Base-by-base conservation (phyloP, 2,113 vertebrate species). In the Fregata magnificens region DNA sequence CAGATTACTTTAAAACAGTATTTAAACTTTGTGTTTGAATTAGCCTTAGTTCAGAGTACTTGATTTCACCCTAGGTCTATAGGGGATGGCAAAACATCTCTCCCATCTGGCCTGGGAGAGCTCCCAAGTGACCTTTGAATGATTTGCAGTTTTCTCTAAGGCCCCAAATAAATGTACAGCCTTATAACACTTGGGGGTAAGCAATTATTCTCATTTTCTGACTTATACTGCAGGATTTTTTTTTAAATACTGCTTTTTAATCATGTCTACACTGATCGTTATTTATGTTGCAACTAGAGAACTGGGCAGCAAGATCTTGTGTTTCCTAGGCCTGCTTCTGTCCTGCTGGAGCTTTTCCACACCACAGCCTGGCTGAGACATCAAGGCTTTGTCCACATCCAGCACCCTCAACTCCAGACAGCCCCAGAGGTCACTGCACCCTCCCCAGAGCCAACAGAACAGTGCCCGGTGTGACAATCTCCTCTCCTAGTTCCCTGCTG, bases 331-430 rank as follows among this genome's bases (percentile, higher is more conserved):
- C 8, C 47, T 76, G 26, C 8, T 73, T 25, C 72, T n/a, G 5
- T 71, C 26, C n/a, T 91, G 20, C 14, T 88, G 58, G 61, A 78
- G 22, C 7, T 72, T 88, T 90, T 22, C 56, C 31, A 32, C 17
- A 40, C 11, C 29, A 73, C 7, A 50, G 16, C n/a, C 44, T 58
- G 52, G 13, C 28, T 71, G 69, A 71, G 32, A 59, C 38, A 38
- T 11, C 0, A 0, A 58, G 18, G 25, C 7, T 87, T 79, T 10
- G 4, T 36, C 82, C 29, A 17, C 0, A 0, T 47, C 21, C 32
- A 63, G 32, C 12, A 55, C 16, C 4, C 14, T 36, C 42, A 71
- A 49, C 9, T 81, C 38, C 73, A 82, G 52, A 63, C 31, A 91
- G 47, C 10, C 50, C 45, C 25, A 67, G 61, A 79, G 34, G 62